Base-by-base conservation (phyloP, 1,140 invertebrate genomes). In the Drosophila sp. region DNA sequence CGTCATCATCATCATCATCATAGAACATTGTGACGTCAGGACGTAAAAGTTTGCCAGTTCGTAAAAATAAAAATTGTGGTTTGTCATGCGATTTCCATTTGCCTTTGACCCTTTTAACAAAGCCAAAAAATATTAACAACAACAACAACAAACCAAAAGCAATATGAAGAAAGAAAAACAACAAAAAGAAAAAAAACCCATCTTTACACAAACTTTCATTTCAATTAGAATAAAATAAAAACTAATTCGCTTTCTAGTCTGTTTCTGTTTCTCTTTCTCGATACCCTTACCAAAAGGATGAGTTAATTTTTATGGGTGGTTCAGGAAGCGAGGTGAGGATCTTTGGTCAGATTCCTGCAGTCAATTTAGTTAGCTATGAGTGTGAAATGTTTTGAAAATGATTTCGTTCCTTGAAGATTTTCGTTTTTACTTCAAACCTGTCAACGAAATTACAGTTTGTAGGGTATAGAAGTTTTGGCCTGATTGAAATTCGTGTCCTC, bases 31-130 rank as follows among this genome's bases (percentile, higher is more conserved):
- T 83, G 82, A 87, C 82, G 82, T 85, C 83, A 85, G 78, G 77
- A 87, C 80, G 73, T 83, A 89, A 72, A 87, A 83, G 60, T 87
- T 72, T 63, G 66, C 30, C 78, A 73, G 84, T 80, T 84, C 61
- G 68, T 69, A 79, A 84, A 89, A 61, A 78, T 82, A 61, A 78
- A 87, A 89, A 87, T 80, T 61, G 84, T 72, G 70, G 72, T 63
- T 90, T 89, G 84, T 87, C 84, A 87, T 89, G 84, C 84, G 80
- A 87, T 87, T 87, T 72, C 30, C 60, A 54, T 32, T 44, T 62
- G 41, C 41, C 60, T 30, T 62, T 47, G 17, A 41, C 40, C 29
- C 60, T 47, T 40, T 23, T 44, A 47, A 32, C 1, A 6, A 29
- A 10, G 30, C 54, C 30, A n/a, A 17, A n/a, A 33, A 25, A 57